Evolutionary conservation across 2,888 invertebrate genomes (phyloP).

Genomic region (Xiphydria camelus): DNA sequence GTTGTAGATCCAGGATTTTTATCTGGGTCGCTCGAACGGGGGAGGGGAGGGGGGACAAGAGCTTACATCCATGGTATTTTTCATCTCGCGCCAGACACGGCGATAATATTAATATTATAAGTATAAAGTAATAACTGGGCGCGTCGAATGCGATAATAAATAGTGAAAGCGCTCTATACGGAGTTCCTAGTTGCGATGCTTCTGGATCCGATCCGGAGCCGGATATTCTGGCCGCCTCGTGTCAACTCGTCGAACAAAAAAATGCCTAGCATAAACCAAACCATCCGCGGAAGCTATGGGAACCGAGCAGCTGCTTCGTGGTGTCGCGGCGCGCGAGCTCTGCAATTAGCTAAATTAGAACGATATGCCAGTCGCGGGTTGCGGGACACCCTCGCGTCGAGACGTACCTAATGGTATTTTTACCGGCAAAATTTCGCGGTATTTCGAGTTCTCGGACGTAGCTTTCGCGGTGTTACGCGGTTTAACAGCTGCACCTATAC

Average conservation of each 20-base stretch:
- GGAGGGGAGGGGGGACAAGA: conserved; percentile 5
- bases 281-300: conserved; percentile 37
- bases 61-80: conserved; percentile 17
- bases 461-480: too few relatives aligned
- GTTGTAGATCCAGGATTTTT: too few relatives aligned
- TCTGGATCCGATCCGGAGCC: conserved; percentile 38
- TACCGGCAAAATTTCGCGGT: too few relatives aligned
- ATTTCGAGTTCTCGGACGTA: too few relatives aligned
- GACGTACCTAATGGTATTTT: too few relatives aligned
- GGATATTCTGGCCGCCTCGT: conserved; percentile 36
- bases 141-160: conserved; percentile 26
- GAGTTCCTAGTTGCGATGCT: too few relatives aligned
- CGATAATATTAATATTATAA: conserved; percentile 29
- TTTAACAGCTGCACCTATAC: too few relatives aligned
- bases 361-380: too few relatives aligned
- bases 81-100: conserved; percentile 19
- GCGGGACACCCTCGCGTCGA: too few relatives aligned
- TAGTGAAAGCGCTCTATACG: too few relatives aligned
- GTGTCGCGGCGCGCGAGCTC: too few relatives aligned
- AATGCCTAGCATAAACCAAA: conserved; percentile 9
- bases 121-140: conserved; percentile 9
- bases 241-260: conserved; percentile 12
- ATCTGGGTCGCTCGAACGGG: conserved; percentile 11
- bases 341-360: too few relatives aligned
- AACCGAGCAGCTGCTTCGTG: conserved; percentile 46